Percentiles rank a stretch among this genome's conserved stretches.
Evolutionary conservation across 2,113 vertebrate species (phyloP).

Genomic region (Microtus richardsoni): DNA sequence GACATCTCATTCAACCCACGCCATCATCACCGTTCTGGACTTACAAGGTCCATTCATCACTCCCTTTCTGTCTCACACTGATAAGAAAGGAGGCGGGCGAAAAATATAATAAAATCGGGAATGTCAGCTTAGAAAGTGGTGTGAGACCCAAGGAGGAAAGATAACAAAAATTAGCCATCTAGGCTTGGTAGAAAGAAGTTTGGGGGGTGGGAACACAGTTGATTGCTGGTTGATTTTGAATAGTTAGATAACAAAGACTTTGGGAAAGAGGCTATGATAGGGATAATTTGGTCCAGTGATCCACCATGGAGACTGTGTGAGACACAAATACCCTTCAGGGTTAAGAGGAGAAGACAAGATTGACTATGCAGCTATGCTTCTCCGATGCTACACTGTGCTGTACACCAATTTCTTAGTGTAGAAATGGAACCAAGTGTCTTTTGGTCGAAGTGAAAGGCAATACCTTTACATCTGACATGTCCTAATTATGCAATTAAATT

Average conservation of each 20-base stretch:
- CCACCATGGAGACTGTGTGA: neutral
- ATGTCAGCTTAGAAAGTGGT: neutral
- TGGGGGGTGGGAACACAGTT: neutral
- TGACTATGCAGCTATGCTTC: neutral
- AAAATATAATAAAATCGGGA: neutral
- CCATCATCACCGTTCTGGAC: neutral
- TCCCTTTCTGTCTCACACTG: neutral
- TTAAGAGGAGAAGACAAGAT: neutral
- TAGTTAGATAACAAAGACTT: neutral
- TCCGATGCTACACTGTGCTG: neutral
- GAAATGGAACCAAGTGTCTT: slow-evolving; percentile 9
- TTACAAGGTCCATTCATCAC: neutral
- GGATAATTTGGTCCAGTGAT: neutral
- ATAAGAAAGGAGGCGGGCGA: neutral
- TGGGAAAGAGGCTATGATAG: neutral
- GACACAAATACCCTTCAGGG: neutral
- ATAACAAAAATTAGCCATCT: neutral
- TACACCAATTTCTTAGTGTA: neutral
- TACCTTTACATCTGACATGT: neutral
- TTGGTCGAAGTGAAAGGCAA: neutral
- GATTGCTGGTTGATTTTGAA: neutral
- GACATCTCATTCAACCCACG: no score
- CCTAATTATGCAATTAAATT: slow-evolving; percentile 53
- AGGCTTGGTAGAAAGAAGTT: neutral
- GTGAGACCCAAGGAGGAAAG: neutral